These are phyloP conservation scores for Pseudomugil gertrudae DNA, from an alignment of 2,797 vertebrate genomes.

Conservation along the genomic window DNA sequence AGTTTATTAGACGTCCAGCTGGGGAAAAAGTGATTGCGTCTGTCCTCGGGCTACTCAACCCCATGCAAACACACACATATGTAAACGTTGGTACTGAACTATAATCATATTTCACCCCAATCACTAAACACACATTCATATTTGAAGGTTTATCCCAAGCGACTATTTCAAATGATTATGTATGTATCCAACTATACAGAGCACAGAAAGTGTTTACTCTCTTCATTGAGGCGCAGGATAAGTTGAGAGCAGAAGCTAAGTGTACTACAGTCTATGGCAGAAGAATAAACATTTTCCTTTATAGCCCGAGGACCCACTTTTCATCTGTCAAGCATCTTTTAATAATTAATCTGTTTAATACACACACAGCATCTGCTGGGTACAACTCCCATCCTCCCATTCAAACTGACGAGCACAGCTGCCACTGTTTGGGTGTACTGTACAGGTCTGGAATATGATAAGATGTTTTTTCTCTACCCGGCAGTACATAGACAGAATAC, in stretches of 20 bases:
- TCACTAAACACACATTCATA: slow-evolving; percentile 72
- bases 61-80: slow-evolving; percentile 20
- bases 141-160: slow-evolving; percentile 75
- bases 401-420: slow-evolving; percentile 82
- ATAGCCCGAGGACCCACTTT: slow-evolving; percentile 85
- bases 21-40: slow-evolving; percentile 41
- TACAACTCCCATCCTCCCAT: slow-evolving; percentile 82
- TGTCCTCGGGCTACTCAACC: slow-evolving; percentile 55
- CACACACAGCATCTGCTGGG: slow-evolving; percentile 85
- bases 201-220: slow-evolving; percentile 76
- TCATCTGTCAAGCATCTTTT: slow-evolving; percentile 88
- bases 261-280: slow-evolving; percentile 84
- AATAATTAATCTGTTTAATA: slow-evolving; percentile 88
- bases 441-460: slow-evolving; percentile 76
- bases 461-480: slow-evolving; percentile 52
- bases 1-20: slow-evolving; percentile 36
- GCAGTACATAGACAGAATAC: slow-evolving; percentile 42
- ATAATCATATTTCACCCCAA: slow-evolving; percentile 66
- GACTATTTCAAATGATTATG: slow-evolving; percentile 74
- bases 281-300: slow-evolving; percentile 87
- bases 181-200: slow-evolving; percentile 69
- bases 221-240: slow-evolving; percentile 79
- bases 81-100: slow-evolving; percentile 19
- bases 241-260: slow-evolving; percentile 81
- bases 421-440: slow-evolving; percentile 76